Conservation (phyloP, 2,888 invertebrate genomes). For the Imbricaverruca yamaguchii region DNA sequence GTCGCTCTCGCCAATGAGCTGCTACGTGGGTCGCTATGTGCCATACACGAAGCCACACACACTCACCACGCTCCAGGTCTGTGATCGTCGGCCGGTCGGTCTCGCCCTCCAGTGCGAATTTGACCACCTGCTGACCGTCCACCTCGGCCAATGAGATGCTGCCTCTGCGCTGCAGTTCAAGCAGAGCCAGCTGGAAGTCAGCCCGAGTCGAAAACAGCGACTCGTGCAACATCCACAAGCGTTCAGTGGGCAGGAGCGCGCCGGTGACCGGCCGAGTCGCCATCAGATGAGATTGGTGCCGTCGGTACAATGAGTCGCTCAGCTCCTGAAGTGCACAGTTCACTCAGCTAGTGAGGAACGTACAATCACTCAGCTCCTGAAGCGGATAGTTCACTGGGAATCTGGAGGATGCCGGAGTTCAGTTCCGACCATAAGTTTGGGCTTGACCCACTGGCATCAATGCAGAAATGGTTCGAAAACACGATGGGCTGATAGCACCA, state of each 20-base stretch:
- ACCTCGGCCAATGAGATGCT: background rate
- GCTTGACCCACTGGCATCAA: too few relatives aligned
- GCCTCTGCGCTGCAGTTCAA: background rate
- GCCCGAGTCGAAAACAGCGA: background rate
- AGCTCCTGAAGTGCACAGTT: background rate
- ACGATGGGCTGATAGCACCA: too few relatives aligned
- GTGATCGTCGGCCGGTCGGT: slow-evolving; percentile 1
- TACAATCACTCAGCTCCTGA: too few relatives aligned
- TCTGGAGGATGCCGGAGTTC: too few relatives aligned
- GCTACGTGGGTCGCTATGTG: too few relatives aligned
- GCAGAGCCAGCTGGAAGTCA: background rate
- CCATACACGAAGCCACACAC: too few relatives aligned
- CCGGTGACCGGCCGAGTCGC: background rate
- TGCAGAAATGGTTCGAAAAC: too few relatives aligned
- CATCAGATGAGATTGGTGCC: background rate
- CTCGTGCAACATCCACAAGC: background rate
- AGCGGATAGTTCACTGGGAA: too few relatives aligned
- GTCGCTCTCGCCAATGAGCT: too few relatives aligned
- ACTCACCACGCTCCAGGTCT: slow-evolving; percentile 24
- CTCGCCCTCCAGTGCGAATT: slow-evolving; percentile 2
- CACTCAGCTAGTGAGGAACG: too few relatives aligned
- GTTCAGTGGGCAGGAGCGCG: background rate
- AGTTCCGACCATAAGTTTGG: too few relatives aligned
- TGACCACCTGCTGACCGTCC: background rate
- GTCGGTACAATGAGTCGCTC: background rate